Percentiles rank a stretch among this genome's conserved stretches.
Evolutionary conservation across 2,113 vertebrate species (phyloP).

Genomic region (Orycteropus afer): DNA sequence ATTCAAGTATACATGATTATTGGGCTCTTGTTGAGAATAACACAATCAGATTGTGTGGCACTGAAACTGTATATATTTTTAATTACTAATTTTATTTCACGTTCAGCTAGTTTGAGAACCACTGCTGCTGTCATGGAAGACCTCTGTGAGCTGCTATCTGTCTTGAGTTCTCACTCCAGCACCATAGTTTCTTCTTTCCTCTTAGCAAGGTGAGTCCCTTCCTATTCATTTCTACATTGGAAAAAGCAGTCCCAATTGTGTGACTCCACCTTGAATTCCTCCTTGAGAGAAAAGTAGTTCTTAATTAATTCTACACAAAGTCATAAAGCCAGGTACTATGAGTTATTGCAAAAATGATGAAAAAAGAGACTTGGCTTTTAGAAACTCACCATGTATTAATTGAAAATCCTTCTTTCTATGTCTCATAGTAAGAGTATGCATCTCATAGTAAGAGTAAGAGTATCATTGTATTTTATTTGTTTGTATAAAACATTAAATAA

Average conservation of each 20-base stretch:
- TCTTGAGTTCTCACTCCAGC: neutral
- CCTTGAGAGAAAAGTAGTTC: neutral
- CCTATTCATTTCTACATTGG: neutral
- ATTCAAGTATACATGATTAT: neutral
- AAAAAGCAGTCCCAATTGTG: neutral
- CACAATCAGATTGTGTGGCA: neutral
- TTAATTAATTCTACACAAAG: neutral
- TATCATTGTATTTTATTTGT: neutral
- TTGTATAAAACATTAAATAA: neutral
- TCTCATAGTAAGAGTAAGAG: neutral
- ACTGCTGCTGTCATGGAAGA: neutral
- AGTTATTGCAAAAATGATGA: neutral
- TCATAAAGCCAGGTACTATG: neutral
- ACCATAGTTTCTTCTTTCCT: neutral
- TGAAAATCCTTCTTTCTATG: neutral
- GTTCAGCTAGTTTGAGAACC: neutral
- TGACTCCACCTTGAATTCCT: neutral
- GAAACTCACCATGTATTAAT: neutral
- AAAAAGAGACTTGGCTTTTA: neutral
- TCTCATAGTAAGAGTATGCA: neutral
- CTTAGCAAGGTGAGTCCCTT: neutral
- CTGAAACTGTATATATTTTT: neutral
- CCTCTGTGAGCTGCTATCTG: neutral
- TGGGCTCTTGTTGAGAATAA: neutral
- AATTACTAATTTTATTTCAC: neutral